Evolutionary conservation across 2,113 vertebrate genomes (phyloP), one percentile per base, ranked within the genome.

Genomic region (Siniperca chuatsi): DNA sequence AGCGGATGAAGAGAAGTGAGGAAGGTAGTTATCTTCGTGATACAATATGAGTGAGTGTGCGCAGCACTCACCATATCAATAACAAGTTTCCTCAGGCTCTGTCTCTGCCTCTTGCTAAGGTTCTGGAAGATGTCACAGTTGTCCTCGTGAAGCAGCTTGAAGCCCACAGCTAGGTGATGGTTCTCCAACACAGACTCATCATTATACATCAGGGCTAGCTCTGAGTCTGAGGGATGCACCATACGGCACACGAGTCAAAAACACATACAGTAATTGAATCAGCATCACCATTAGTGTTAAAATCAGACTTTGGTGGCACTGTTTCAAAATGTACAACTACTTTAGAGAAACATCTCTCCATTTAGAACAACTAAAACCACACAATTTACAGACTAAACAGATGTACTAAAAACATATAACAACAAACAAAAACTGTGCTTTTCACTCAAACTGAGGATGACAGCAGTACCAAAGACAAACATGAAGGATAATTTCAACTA

Each of bases 41-140:
- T 33, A 20, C 18, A 44, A 29, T 29, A 29, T 29, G 25, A 67
- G 29, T 37, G 2, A 35, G 25, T 48, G 64, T 21, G 64, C 58
- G 57, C 33, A 46, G 52, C 55, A 61, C 93, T 88, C 87, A 98
- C 98, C 98, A 99, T 98, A 89, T 99, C 98, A 40, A 99, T 99
- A 86, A 99, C 98, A 92, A 99, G 97, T 91, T 97, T 98, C 89
- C 97, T 97, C 69, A 98, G 96, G 70, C 95, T 97, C 90, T 98
- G 97, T 64, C 97, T 93, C 92, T 99, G 98, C 74, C 97, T 95
- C 91, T 97, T 97, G 95, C 91, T 96, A 23, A 99, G 96, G 92
- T 97, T 98, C 95, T 98, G 97, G 94, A 99, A 98, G 89, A 99
- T 97, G 95, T 99, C 98, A 73, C 98, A 99, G 95, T 98, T 99